Conservation (phyloP, 2,888 invertebrate species). For the Galerucella pusilla region DNA sequence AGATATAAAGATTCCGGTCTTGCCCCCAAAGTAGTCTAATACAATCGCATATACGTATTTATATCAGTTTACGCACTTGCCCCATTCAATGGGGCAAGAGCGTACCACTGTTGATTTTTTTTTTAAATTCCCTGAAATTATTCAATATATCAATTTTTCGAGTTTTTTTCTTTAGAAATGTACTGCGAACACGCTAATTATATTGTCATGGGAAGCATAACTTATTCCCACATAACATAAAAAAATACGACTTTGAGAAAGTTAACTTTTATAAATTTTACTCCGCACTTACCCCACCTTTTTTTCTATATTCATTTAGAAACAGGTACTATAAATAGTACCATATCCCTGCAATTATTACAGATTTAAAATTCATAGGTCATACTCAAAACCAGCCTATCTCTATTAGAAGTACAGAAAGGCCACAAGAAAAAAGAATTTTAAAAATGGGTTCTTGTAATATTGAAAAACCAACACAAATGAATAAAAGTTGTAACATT, state of each 20-base stretch:
- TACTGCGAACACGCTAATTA: constrained; percentile 4
- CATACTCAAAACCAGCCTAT: too few species aligned
- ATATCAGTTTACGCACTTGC: constrained; percentile 2
- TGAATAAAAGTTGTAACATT: too few species aligned
- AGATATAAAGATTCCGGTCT: neutral
- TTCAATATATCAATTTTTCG: constrained; percentile 2
- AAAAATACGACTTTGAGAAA: constrained; percentile 3
- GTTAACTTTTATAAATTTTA: constrained; percentile 2
- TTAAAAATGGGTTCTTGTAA: too few species aligned
- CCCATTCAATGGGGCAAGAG: constrained; percentile 2
- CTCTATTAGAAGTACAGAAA: too few species aligned
- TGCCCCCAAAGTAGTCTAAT: neutral
- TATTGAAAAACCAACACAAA: too few species aligned
- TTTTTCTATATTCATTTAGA: too few species aligned
- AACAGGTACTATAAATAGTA: too few species aligned
- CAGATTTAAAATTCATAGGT: too few species aligned
- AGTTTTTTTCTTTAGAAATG: constrained; percentile 1
- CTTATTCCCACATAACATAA: constrained; percentile 4
- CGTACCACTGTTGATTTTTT: constrained; percentile 3
- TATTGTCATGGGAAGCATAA: constrained; percentile 1
- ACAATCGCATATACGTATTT: constrained; percentile 4
- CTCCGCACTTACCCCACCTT: constrained; percentile 1
- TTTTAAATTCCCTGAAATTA: constrained; percentile 3
- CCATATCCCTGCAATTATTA: too few species aligned
- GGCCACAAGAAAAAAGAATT: too few species aligned